Evolutionary conservation across 2,888 invertebrate genomes (phyloP), one percentile per base, ranked within the genome.

Genomic region (Hyppa rectilinea): DNA sequence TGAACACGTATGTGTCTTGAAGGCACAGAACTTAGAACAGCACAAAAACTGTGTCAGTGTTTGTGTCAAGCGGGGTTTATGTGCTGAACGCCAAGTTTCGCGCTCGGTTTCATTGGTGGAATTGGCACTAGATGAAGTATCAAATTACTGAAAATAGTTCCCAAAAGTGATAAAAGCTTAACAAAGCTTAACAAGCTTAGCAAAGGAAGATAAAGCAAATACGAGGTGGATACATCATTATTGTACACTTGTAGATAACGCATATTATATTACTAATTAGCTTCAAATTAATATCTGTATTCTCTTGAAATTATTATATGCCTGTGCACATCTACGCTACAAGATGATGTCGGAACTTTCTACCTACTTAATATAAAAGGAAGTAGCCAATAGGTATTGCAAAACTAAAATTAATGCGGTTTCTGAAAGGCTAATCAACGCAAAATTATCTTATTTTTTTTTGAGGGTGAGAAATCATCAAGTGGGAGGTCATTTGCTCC

Each of bases 361-460:
- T 29, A 49, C 5, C 49, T 75, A 72, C 72, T 72, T 66, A 75
- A 65, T 65, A 29, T 43, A 31, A 38, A 40, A 38, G 9, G 36
- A 17, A 29, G 29, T 52, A 63, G 40, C 7, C 5, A 60, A 17
- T 12, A 58, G 1, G 4, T 45, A 45, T 45, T 36, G 23, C 20
- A n/a, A 62, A 55, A 23, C 2, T 50, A 66, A 38, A 31, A 31
- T 0, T 6, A 0, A 31, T 23, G 2, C 2, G 6, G 20, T 50
- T 31, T 49, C 10, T 29, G 20, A 47, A 53, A 31, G 5, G 73
- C 5, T 59, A 29, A 43, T 31, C 14, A 31, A 34, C 26, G 3
- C 10, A 10, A 40, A 34, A n/a, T n/a, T n/a, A n/a, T n/a, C n/a
- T n/a, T n/a, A n/a, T n/a, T n/a, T n/a, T n/a, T n/a, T n/a, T n/a